A percentile compares a stretch with the other conserved stretches of the same genome.
phyloP scores from a whole-genome alignment of 2,797 vertebrate genomes.

The Gymnodraco acuticeps region DNA sequence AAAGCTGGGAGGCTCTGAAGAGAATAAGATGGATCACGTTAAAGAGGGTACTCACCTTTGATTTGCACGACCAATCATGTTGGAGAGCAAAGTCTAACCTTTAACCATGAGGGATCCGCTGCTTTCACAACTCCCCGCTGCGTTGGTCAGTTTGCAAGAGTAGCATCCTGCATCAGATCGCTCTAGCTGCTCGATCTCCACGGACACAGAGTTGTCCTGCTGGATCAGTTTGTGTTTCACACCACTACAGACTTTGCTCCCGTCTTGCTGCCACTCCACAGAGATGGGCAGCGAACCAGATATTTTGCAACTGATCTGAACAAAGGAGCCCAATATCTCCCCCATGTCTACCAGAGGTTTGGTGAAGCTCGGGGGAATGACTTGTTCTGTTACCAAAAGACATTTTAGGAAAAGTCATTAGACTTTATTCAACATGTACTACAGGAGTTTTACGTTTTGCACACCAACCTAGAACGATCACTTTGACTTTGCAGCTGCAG shows the following conservation, averaged over 20 bases:
- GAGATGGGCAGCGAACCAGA: conserved; percentile 94
- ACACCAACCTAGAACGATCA: conserved; percentile 95
- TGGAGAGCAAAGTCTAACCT: conserved; percentile 77
- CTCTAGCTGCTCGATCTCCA: conserved; percentile 92
- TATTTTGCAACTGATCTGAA: conserved; percentile 94
- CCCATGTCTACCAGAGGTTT: conserved; percentile 94
- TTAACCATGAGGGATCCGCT: conserved; percentile 86
- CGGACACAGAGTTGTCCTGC: conserved; percentile 90
- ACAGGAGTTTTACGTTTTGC: background rate
- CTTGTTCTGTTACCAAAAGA: conserved; percentile 89
- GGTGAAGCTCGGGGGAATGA: conserved; percentile 94
- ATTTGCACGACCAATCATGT: conserved; percentile 43
- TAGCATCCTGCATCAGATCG: conserved; percentile 92
- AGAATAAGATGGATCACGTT: conserved; percentile 65
- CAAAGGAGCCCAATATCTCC: conserved; percentile 90
- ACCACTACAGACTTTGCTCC: conserved; percentile 89
- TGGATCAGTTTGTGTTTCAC: conserved; percentile 93
- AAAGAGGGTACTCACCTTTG: conserved; percentile 65
- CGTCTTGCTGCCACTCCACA: conserved; percentile 96
- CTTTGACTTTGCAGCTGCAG: conserved; percentile 91
- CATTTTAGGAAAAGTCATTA: conserved; percentile 35
- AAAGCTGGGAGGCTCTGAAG: conserved; percentile 96
- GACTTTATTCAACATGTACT: background rate
- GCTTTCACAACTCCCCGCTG: conserved; percentile 92
- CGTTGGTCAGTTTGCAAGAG: conserved; percentile 91